Percentiles rank a stretch among this genome's conserved stretches.
These are phyloP conservation scores for Myotis daubentonii DNA, from an alignment of 2,797 vertebrate species.

Conservation along the genomic window DNA sequence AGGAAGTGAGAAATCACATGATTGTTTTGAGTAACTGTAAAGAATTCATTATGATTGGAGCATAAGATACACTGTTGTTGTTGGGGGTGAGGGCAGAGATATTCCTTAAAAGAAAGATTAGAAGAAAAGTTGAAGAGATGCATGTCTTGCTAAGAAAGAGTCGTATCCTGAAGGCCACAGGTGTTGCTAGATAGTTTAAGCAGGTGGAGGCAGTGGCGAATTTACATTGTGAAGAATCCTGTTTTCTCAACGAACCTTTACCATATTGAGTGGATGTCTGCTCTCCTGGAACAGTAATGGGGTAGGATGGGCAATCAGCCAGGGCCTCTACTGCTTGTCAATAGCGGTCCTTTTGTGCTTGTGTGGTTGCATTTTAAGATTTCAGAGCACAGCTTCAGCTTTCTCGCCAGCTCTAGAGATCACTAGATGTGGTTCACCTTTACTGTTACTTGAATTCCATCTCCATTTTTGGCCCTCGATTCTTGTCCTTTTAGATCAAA, in stretches of 20 bases:
- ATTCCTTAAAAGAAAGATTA: not conserved
- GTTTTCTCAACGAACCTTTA: not conserved
- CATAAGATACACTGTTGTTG: not conserved
- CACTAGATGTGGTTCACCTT: not conserved
- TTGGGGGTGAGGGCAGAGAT: rapidly evolving
- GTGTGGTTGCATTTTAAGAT: not conserved
- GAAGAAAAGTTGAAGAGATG: not conserved
- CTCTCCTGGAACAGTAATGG: not conserved
- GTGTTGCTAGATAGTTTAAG: not conserved
- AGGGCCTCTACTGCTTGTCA: not conserved
- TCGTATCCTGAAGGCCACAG: not conserved
- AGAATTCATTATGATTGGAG: not conserved
- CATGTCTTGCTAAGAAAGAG: not conserved
- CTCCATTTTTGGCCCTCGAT: not conserved
- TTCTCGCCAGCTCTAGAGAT: not conserved
- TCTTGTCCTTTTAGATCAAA: not conserved
- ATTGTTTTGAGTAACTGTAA: not conserved
- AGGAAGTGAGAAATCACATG: not conserved
- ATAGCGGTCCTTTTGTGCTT: not conserved
- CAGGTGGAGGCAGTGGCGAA: not conserved
- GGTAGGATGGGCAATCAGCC: not conserved
- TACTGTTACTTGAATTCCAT: not conserved
- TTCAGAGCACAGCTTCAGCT: not conserved
- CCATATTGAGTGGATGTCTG: not conserved
- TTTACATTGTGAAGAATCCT: not conserved